Evolutionary conservation across 2,888 invertebrate genomes (phyloP), one percentile per base, ranked within the genome.

Genomic region (Cryptocephalus primarius): DNA sequence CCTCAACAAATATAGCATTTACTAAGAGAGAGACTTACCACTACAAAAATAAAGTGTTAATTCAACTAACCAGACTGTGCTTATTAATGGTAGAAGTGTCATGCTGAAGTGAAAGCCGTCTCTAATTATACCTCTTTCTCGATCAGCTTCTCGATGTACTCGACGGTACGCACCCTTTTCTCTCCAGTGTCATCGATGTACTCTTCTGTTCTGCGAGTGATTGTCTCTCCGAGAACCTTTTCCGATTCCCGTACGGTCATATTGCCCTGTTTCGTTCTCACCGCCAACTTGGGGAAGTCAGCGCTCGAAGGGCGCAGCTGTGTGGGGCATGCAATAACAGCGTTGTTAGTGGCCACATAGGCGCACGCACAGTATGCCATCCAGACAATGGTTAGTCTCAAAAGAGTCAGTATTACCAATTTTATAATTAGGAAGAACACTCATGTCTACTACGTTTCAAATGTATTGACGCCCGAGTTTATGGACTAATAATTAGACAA

Each of bases 71-170:
- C 65, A 62, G 60, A 57, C 52, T 55, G 63, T 59, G 63, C 60
- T 59, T 42, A 42, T 32, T 31, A 42, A 54, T 49, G 56, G 54
- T n/a, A 36, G 36, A 36, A 58, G 55, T 58, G 52, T 55, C 64
- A 64, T 63, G 63, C 61, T 61, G 60, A 51, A 43, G 48, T 39
- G 47, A 47, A 49, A 49, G 46, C 51, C 51, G 34, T 45, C 51
- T 49, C 40, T 48, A 48, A 52, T 52, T 66, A 67, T 89, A 91
- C 91, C 91, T 91, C 91, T 80, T 86, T 89, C 76, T 91, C 91
- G 77, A 91, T 89, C 75, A 89, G 83, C 80, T 90, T 91, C 80
- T 91, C 91, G 74, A 90, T 87, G 78, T 89, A 89, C 79, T 91
- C 89, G 74, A 91, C 83, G 63, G 91, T 91, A 75, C 90, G 81